Evolutionary conservation across 2,888 invertebrate genomes (phyloP).

Genomic region (Xylota segnis): DNA sequence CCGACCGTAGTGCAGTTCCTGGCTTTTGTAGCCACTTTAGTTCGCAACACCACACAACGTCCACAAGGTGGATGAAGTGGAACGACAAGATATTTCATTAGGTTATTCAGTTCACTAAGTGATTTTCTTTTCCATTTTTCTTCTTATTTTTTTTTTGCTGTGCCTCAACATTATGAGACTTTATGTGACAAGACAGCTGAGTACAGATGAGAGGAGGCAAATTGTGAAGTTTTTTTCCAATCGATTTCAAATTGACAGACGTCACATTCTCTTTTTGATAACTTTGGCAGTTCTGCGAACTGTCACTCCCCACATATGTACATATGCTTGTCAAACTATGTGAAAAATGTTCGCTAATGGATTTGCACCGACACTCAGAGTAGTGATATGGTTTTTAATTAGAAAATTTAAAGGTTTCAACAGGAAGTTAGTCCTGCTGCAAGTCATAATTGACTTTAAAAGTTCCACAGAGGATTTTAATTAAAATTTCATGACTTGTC

Average conservation of each 20-base stretch:
- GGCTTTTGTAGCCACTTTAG: slow-evolving; percentile 42
- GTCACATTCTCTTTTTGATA: background rate
- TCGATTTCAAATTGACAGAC: slow-evolving; percentile 1
- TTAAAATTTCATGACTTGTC: slow-evolving; percentile 76
- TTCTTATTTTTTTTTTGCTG: background rate
- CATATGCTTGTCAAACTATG: background rate
- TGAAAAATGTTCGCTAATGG: background rate
- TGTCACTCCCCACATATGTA: background rate
- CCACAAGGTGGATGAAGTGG: slow-evolving; percentile 15
- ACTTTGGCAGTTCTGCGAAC: background rate
- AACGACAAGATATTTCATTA: slow-evolving; percentile 43
- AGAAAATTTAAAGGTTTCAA: slow-evolving; percentile 45
- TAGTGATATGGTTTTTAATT: slow-evolving; percentile 32
- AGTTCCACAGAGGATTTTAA: slow-evolving; percentile 64
- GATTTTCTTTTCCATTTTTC: slow-evolving; percentile 24
- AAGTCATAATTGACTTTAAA: slow-evolving; percentile 62
- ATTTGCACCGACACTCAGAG: background rate
- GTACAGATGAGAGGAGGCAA: background rate
- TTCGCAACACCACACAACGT: slow-evolving; percentile 2
- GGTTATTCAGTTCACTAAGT: slow-evolving; percentile 47
- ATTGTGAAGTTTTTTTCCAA: too few relatives aligned
- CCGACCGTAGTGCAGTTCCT: slow-evolving; percentile 16
- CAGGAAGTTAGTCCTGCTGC: slow-evolving; percentile 15
- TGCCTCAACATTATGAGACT: background rate
- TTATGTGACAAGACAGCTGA: slow-evolving; percentile 5